Evolutionary conservation across 2,797 vertebrate species (phyloP).

Genomic region (Sebastiscus tertius): DNA sequence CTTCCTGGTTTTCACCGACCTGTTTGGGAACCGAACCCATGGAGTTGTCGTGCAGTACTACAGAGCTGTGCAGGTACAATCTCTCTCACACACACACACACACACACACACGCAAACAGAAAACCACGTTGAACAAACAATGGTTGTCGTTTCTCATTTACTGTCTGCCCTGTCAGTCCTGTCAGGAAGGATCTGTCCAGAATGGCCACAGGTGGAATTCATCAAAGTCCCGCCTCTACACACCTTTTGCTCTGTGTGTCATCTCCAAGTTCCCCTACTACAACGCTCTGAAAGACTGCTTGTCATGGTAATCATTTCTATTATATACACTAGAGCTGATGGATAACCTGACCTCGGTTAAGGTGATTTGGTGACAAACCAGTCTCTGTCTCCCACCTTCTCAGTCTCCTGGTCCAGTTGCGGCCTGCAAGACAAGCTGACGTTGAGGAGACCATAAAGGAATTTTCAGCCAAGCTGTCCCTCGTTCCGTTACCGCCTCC

Average conservation of each 20-base stretch:
- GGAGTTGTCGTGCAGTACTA: conserved; percentile 91
- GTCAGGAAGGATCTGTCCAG: conserved; percentile 79
- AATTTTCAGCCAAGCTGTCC: conserved; percentile 93
- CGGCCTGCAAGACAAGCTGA: conserved; percentile 84
- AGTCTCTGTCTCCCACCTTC: background rate
- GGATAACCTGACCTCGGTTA: background rate
- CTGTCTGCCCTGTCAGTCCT: conserved; percentile 48
- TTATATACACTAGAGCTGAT: background rate
- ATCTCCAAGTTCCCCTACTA: conserved; percentile 96
- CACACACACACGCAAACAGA: background rate
- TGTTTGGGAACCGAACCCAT: conserved; percentile 93
- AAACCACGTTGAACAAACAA: background rate
- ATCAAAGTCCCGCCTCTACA: conserved; percentile 75
- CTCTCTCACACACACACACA: background rate
- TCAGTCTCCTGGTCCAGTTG: conserved; percentile 84
- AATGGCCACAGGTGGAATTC: conserved; percentile 83
- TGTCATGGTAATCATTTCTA: conserved; percentile 68
- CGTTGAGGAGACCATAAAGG: conserved; percentile 89
- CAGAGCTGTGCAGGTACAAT: conserved; percentile 86
- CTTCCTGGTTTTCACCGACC: conserved; percentile 96
- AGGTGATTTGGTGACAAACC: background rate
- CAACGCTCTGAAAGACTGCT: conserved; percentile 84
- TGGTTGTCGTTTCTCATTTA: background rate
- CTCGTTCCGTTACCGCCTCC: conserved; percentile 93
- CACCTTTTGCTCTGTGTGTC: conserved; percentile 88